Conservation (phyloP, 2,113 vertebrate species). For the Podocnemis expansa region DNA sequence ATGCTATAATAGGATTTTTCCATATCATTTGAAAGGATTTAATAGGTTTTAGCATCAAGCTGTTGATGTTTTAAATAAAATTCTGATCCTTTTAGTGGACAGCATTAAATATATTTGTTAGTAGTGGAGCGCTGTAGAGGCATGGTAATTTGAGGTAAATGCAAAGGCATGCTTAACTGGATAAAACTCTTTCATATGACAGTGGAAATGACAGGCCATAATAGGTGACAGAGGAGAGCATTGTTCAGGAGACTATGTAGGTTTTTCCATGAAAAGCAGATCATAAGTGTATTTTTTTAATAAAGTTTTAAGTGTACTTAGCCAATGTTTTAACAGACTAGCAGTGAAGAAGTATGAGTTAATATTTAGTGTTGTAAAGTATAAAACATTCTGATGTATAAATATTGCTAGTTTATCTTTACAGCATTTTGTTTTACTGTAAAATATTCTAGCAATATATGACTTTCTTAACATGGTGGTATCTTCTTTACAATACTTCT, state of each 20-base stretch:
- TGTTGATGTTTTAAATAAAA: not conserved
- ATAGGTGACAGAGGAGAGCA: not conserved
- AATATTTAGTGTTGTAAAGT: not conserved
- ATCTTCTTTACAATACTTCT: slow-evolving; percentile 79
- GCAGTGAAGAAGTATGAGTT: fast-evolving
- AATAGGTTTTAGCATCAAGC: not conserved
- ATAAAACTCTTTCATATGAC: not conserved
- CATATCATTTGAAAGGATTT: not conserved
- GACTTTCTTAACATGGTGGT: not conserved
- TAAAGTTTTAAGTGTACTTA: not conserved
- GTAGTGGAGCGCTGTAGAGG: not conserved
- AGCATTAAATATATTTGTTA: not conserved
- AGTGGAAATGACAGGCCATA: not conserved
- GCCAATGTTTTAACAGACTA: not conserved
- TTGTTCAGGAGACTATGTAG: not conserved
- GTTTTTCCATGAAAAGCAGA: not conserved
- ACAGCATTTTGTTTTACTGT: not conserved
- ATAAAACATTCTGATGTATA: not conserved
- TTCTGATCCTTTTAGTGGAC: not conserved
- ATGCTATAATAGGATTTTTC: not conserved
- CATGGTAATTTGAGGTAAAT: not conserved
- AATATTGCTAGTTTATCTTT: not conserved
- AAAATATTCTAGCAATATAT: slow-evolving; percentile 1
- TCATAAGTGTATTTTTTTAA: not conserved
- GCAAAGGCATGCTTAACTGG: not conserved